Evolutionary conservation across 2,888 invertebrate genomes (phyloP), one percentile per base, ranked within the genome.

Genomic region (Apamea crenata): DNA sequence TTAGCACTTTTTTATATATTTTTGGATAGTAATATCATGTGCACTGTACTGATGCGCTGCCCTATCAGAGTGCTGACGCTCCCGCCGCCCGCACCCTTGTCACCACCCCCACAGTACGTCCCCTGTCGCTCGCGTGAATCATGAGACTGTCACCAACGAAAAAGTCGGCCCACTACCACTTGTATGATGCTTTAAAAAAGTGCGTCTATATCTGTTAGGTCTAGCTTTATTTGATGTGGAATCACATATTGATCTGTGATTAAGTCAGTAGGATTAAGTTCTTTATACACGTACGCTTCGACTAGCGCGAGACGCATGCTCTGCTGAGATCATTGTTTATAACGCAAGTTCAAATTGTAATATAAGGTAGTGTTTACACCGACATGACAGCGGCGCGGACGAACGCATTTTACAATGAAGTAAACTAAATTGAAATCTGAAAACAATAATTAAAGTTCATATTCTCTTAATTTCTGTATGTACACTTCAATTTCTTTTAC

Each of bases 161-260:
- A 69, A 32, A 50, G 53, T 53, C 25, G 2, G 50, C n/a, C n/a
- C n/a, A n/a, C n/a, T n/a, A n/a, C n/a, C n/a, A n/a, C n/a, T n/a
- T n/a, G n/a, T n/a, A n/a, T n/a, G n/a, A n/a, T n/a, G n/a, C n/a
- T n/a, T n/a, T n/a, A n/a, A n/a, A n/a, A n/a, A n/a, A n/a, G n/a
- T n/a, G n/a, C n/a, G n/a, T n/a, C n/a, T n/a, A n/a, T n/a, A n/a
- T 65, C 44, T 73, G 29, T 50, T 59, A 59, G 4, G 16, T 73
- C 36, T 47, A 74, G 40, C 21, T 56, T 47, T 71, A 18, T 71
- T 61, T 76, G 44, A 47, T 72, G 29, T 63, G 47, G 2, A 67
- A 65, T 67, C 56, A 32, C 50, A 67, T 73, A 36, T 44, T 67
- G 21, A 40, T 47, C 69, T 81, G 66, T 85, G 70, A 74, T 80